These are phyloP conservation scores for Loxodonta africana DNA, from an alignment of 2,113 vertebrate species.

Conservation along the genomic window DNA sequence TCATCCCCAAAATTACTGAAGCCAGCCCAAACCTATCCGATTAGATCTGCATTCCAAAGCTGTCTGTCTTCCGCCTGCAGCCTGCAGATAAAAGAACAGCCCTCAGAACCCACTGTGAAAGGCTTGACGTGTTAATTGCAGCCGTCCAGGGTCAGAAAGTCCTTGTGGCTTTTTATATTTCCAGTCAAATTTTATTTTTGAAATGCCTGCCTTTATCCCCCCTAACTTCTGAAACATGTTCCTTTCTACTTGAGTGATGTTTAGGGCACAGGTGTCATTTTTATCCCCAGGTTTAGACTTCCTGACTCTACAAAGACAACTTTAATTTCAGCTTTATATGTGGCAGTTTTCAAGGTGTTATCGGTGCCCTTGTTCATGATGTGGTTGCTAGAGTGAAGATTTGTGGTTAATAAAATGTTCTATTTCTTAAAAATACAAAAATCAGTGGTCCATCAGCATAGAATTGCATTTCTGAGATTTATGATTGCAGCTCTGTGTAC, in stretches of 20 bases:
- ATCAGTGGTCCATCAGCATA: background rate
- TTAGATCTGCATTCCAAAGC: background rate
- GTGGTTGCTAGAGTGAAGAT: background rate
- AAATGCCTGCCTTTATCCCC: slow-evolving; percentile 55
- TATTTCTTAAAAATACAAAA: slow-evolving; percentile 60
- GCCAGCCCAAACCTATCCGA: background rate
- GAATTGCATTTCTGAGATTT: slow-evolving; percentile 48
- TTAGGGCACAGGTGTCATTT: slow-evolving; percentile 11
- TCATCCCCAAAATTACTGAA: background rate
- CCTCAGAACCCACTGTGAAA: background rate
- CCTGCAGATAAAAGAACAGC: background rate
- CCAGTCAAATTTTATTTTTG: slow-evolving; percentile 46
- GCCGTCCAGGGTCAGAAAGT: background rate
- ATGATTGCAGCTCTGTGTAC: background rate
- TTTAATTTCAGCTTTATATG: slow-evolving; percentile 39
- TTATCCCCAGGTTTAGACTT: slow-evolving; percentile 2
- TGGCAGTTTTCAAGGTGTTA: background rate
- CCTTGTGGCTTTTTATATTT: slow-evolving; percentile 32
- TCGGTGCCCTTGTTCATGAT: background rate
- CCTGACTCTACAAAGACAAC: slow-evolving; percentile 5
- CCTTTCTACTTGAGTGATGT: slow-evolving; percentile 41
- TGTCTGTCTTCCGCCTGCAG: background rate
- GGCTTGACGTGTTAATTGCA: background rate
- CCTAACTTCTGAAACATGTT: slow-evolving; percentile 38
- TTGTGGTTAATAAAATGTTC: background rate